A percentile compares a stretch with the other conserved stretches of the same genome.
Evolutionary conservation across 2,888 invertebrate species (phyloP).

Genomic region (Caenorhabditis sp.): DNA sequence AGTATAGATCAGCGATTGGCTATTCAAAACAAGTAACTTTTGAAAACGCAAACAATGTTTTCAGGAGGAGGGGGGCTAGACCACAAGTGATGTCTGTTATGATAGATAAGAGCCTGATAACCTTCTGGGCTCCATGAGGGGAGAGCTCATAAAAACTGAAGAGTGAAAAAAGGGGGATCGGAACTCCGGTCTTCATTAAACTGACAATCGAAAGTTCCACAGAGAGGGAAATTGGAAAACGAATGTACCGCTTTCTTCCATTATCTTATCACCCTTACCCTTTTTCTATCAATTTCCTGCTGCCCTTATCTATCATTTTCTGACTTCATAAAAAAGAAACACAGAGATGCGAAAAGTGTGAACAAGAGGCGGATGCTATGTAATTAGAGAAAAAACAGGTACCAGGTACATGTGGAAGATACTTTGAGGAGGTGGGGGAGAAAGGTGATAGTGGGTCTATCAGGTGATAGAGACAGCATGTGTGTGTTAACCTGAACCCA

Average conservation of each 20-base stretch:
- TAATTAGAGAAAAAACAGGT: slow-evolving; percentile 44
- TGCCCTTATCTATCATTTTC: slow-evolving; percentile 20
- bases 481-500: slow-evolving; percentile 23
- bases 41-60: slow-evolving; percentile 16
- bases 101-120: slow-evolving; percentile 16
- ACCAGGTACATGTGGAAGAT: slow-evolving; percentile 34
- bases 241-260: neutral
- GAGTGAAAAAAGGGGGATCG: neutral
- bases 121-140: slow-evolving; percentile 5
- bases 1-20: too few species aligned
- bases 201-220: slow-evolving; percentile 20
- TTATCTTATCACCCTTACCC: slow-evolving; percentile 30
- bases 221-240: slow-evolving; percentile 11
- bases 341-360: slow-evolving; percentile 14
- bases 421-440: slow-evolving; percentile 19
- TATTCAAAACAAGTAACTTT: neutral
- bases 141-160: slow-evolving; percentile 5
- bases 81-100: slow-evolving; percentile 17
- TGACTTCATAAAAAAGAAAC: slow-evolving; percentile 13
- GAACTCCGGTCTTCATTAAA: neutral
- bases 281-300: slow-evolving; percentile 11
- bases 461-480: slow-evolving; percentile 11
- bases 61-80: neutral
- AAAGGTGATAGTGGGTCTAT: slow-evolving; percentile 14
- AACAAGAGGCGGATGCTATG: neutral